Base-by-base conservation (phyloP, 2,888 invertebrate genomes). In the Pantelozetes paolii region DNA sequence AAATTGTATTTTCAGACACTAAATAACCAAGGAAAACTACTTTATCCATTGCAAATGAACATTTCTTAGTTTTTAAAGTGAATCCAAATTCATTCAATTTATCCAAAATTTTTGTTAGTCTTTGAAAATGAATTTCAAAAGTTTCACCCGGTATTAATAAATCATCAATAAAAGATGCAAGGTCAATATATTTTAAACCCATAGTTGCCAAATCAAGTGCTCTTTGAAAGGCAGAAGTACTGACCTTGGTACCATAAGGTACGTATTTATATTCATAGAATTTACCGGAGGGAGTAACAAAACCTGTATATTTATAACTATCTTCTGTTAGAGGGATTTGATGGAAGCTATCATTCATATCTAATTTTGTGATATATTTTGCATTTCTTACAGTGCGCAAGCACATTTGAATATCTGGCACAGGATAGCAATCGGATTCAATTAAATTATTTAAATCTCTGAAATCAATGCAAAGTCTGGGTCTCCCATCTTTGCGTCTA, bases 261-360 rank as follows among this genome's bases (percentile, higher is more conserved):
- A 59, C 59, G 30, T n/a, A 59, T 32, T 30, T 59, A 59, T 59
- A 59, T 28, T 59, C 59, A 59, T 59, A 59, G 2, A 59, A 59
- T 59, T 28, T 59, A 6, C 59, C 59, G 20, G 15, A 18, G 8
- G 59, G 59, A 11, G 28, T 59, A 11, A 59, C 59, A 32, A 59
- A 59, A 18, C 15, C 59, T 18, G 59, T 59, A n/a, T 59, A 59
- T 59, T 59, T 59, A 5, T 18, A 18, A 18, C 23, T 23, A 1
- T 59, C 32, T 15, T 20, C 13, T 8, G 11, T 3, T 13, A 59
- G 20, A 2, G 59, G 59, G 13, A 59, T 59, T 18, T 59, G 59
- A 28, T 59, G 59, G 13, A 59, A 59, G 32, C n/a, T n/a, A 18
- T 59, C 59, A 18, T 59, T 59, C 59, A 59, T 59, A 18, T 59